phyloP scores from a whole-genome alignment of 1,140 invertebrate genomes.

The Leptinotarsa texana region DNA sequence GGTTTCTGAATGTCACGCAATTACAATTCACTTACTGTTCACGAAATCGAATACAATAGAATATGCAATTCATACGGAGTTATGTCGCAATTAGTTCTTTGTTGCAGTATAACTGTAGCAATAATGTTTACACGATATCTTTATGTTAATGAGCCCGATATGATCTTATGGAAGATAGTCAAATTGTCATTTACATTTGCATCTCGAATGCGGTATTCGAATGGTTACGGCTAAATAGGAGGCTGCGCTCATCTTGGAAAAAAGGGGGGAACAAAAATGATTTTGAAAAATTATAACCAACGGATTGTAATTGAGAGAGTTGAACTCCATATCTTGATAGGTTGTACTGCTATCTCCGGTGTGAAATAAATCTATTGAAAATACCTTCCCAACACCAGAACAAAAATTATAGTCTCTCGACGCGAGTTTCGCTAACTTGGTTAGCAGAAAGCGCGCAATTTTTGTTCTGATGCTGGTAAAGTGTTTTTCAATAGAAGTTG shows the following conservation, averaged over 20 bases:
- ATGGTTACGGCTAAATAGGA: background rate
- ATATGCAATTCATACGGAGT: constrained; percentile 27
- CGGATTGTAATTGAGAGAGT: too few species aligned
- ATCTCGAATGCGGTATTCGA: background rate
- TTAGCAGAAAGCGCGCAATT: too few species aligned
- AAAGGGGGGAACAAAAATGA: background rate
- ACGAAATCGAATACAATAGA: constrained; percentile 23
- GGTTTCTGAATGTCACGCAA: constrained; percentile 11
- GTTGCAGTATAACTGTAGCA: constrained; percentile 35
- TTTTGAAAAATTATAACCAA: background rate
- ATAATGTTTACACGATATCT: constrained; percentile 41
- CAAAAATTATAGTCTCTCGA: too few species aligned
- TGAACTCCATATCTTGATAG: too few species aligned
- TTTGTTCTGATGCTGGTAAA: too few species aligned
- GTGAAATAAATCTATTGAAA: too few species aligned
- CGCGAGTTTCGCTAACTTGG: too few species aligned
- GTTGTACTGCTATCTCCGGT: too few species aligned
- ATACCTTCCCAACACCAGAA: too few species aligned
- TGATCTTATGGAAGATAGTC: constrained; percentile 24
- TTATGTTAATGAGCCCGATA: constrained; percentile 36
- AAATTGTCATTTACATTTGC: constrained; percentile 10
- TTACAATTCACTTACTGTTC: constrained; percentile 10
- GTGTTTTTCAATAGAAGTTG: too few species aligned
- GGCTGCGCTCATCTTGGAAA: background rate
- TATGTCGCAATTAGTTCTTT: constrained; percentile 39